Percentiles rank a stretch among this genome's conserved stretches.
Conservation (phyloP, 2,888 invertebrate genomes). For the Amphipyra berbera region DNA sequence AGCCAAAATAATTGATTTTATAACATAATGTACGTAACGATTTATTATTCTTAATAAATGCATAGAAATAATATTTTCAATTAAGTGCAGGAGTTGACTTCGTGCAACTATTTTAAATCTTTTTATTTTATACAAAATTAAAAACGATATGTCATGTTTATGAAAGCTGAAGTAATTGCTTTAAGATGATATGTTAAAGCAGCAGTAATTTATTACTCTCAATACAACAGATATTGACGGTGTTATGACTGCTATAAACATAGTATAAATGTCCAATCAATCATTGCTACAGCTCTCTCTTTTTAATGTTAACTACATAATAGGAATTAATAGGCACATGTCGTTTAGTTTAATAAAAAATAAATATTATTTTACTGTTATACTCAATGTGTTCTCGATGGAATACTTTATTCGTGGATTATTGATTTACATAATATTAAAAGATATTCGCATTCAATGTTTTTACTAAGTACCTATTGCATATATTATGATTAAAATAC, state of each 20-base stretch:
- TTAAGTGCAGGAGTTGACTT: constrained; percentile 4
- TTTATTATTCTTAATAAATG: constrained; percentile 3
- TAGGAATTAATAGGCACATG: constrained; percentile 23
- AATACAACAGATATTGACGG: constrained; percentile 39
- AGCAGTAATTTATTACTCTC: constrained; percentile 37
- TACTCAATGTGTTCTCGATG: constrained; percentile 5
- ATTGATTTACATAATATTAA: constrained; percentile 1
- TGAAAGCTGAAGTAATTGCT: constrained; percentile 27
- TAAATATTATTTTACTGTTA: constrained; percentile 15
- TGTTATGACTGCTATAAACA: constrained; percentile 43
- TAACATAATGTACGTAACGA: not conserved
- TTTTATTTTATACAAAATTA: constrained; percentile 4
- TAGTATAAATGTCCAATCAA: constrained; percentile 41
- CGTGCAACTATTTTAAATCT: not conserved
- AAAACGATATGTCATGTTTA: constrained; percentile 6
- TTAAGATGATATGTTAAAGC: constrained; percentile 18
- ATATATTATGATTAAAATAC: too few relatives aligned
- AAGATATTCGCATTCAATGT: not conserved
- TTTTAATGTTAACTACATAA: constrained; percentile 42
- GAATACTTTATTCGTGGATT: constrained; percentile 2
- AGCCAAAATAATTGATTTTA: constrained; percentile 21
- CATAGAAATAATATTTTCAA: not conserved
- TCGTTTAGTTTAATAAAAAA: constrained; percentile 33
- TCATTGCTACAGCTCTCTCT: constrained; percentile 49
- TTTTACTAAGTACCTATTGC: not conserved